Conservation (phyloP, 2,888 invertebrate genomes). For the Metopia argyrocephala region DNA sequence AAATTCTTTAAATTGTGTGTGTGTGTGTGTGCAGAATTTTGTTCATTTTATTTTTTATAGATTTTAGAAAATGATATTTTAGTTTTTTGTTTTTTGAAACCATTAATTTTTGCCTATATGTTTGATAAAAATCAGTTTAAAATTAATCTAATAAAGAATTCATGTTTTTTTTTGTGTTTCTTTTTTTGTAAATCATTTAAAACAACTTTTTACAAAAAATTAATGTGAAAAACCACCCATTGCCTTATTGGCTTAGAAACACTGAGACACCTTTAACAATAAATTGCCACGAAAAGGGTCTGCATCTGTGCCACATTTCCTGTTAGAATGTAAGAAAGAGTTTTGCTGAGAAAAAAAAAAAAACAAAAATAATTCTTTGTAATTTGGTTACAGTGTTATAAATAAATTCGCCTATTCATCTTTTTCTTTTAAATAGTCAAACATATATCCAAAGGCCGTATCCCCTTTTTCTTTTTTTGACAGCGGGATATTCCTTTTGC, state of each 20-base stretch:
- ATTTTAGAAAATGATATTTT: slow-evolving; percentile 36
- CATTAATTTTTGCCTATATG: not conserved
- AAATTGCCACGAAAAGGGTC: too few species aligned
- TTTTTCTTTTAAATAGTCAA: too few species aligned
- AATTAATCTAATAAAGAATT: slow-evolving; percentile 30
- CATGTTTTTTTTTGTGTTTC: too few species aligned
- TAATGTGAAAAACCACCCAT: slow-evolving; percentile 49
- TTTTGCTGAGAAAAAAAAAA: too few species aligned
- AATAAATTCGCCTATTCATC: too few species aligned
- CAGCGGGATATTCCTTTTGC: slow-evolving; percentile 51
- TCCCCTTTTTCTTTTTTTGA: slow-evolving; percentile 25
- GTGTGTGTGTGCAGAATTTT: not conserved
- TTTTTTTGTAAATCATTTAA: not conserved
- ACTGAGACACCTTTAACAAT: not conserved
- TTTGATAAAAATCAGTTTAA: slow-evolving; percentile 37
- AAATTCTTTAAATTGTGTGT: slow-evolving; percentile 33
- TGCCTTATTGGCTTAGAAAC: slow-evolving; percentile 1
- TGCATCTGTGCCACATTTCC: too few species aligned
- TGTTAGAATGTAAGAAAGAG: too few species aligned
- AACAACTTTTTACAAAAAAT: slow-evolving; percentile 34
- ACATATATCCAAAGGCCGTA: too few species aligned
- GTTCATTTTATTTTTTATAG: not conserved
- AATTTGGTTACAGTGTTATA: too few species aligned
- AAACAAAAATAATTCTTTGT: too few species aligned
- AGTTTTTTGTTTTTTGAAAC: not conserved